Percentiles rank a stretch among this genome's conserved stretches.
Evolutionary conservation across 64 coral and sea anemone genomes (phyloP).

Genomic region (Stichodactyla mertensii): DNA sequence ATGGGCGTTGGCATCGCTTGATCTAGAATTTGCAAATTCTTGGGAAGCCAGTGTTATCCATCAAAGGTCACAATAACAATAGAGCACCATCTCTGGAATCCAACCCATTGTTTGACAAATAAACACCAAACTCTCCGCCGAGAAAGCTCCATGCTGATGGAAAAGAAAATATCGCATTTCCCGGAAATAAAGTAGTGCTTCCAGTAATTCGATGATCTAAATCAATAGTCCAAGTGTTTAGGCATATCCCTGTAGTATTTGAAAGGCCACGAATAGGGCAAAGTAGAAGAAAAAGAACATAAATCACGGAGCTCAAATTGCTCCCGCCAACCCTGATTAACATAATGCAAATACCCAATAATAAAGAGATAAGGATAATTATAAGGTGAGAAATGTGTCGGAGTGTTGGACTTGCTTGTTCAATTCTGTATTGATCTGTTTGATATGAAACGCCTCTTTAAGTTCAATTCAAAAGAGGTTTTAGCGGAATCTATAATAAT

Average conservation of each 20-base stretch:
- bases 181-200: not conserved
- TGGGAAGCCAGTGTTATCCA: slow-evolving; percentile 2
- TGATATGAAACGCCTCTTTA: too few species aligned
- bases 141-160: not conserved
- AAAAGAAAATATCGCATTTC: not conserved
- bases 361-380: too few species aligned
- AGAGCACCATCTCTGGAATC: slow-evolving; percentile 10
- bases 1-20: slow-evolving; percentile 30
- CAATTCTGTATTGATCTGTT: too few species aligned
- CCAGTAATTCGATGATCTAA: too few species aligned
- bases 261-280: not conserved
- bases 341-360: too few species aligned
- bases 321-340: not conserved
- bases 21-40: not conserved
- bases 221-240: too few species aligned
- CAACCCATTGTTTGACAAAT: slow-evolving; percentile 1
- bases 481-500: too few species aligned
- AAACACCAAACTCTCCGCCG: not conserved
- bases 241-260: too few species aligned
- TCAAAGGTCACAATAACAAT: not conserved
- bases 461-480: too few species aligned
- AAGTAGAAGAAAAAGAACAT: slow-evolving; percentile 10
- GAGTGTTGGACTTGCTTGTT: too few species aligned
- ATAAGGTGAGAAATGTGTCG: too few species aligned
- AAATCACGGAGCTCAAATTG: not conserved